Evolutionary conservation across 1,140 invertebrate species (phyloP).

Genomic region (Hylaeus volcanicus): DNA sequence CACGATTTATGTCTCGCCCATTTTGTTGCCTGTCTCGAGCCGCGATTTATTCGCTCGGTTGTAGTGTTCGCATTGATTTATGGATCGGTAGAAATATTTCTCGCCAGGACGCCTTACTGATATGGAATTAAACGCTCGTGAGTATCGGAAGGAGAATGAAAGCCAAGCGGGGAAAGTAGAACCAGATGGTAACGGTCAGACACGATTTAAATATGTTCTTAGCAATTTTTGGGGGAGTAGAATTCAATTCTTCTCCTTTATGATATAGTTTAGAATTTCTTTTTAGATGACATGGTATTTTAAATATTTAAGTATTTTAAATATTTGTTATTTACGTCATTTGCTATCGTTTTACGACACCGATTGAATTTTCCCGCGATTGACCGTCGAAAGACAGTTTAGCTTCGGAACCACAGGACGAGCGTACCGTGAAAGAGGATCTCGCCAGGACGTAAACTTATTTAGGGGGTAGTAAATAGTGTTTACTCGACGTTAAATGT

Average conservation of each 20-base stretch:
- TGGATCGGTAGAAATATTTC: neutral
- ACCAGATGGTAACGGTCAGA: too few species aligned
- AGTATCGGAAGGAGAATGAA: too few species aligned
- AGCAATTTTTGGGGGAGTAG: too few species aligned
- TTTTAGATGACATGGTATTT: too few species aligned
- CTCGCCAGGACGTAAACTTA: constrained; percentile 55
- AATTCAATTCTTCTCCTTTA: too few species aligned
- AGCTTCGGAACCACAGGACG: neutral
- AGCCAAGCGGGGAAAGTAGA: too few species aligned
- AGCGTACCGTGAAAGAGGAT: constrained; percentile 11
- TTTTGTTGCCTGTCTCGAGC: constrained; percentile 41
- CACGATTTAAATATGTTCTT: too few species aligned
- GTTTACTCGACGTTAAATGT: constrained; percentile 66
- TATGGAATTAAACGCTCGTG: too few species aligned
- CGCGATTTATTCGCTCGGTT: constrained; percentile 23
- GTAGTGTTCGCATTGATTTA: constrained; percentile 16
- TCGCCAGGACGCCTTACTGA: neutral
- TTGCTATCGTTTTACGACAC: neutral
- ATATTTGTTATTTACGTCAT: neutral
- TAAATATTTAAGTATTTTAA: too few species aligned
- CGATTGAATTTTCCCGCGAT: neutral
- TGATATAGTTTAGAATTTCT: too few species aligned
- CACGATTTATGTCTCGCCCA: constrained; percentile 46
- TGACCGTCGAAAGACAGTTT: neutral
- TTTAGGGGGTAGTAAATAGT: constrained; percentile 66